Evolutionary conservation across 2,888 invertebrate genomes (phyloP).

Genomic region (Drosophila antonietae): DNA sequence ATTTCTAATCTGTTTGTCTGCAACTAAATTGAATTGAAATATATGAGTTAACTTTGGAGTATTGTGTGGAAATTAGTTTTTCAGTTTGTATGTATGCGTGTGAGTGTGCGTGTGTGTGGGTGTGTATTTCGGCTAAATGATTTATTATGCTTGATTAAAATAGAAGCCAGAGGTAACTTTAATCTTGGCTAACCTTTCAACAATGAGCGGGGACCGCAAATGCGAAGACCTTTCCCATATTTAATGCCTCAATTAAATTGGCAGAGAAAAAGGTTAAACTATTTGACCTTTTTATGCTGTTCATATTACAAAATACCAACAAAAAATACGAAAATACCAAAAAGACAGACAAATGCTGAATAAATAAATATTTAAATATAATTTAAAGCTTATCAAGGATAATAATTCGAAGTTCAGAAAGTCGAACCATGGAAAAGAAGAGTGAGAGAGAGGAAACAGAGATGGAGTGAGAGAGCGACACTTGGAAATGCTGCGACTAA

Average conservation of each 20-base stretch:
- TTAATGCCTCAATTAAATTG: slow-evolving; percentile 51
- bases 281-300: slow-evolving; percentile 42
- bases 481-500: neutral
- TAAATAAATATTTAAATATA: slow-evolving; percentile 60
- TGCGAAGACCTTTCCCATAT: slow-evolving; percentile 40
- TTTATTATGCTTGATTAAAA: slow-evolving; percentile 27
- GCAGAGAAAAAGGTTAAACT: slow-evolving; percentile 56
- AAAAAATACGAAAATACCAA: slow-evolving; percentile 3
- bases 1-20: neutral
- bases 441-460: neutral
- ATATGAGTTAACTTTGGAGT: neutral
- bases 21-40: slow-evolving; percentile 1
- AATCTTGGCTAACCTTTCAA: slow-evolving; percentile 3
- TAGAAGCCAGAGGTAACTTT: neutral
- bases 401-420: slow-evolving; percentile 49
- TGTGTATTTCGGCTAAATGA: neutral
- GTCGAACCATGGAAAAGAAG: slow-evolving; percentile 5
- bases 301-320: slow-evolving; percentile 14
- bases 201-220: slow-evolving; percentile 10
- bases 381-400: slow-evolving; percentile 66
- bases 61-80: slow-evolving; percentile 1
- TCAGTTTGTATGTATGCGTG: neutral
- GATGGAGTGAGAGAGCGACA: slow-evolving; percentile 1
- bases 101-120: neutral
- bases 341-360: slow-evolving; percentile 19